A percentile compares a stretch with the other conserved stretches of the same genome.
These are phyloP conservation scores for Cantharis nigra DNA, from an alignment of 2,888 invertebrate genomes.

Conservation along the genomic window DNA sequence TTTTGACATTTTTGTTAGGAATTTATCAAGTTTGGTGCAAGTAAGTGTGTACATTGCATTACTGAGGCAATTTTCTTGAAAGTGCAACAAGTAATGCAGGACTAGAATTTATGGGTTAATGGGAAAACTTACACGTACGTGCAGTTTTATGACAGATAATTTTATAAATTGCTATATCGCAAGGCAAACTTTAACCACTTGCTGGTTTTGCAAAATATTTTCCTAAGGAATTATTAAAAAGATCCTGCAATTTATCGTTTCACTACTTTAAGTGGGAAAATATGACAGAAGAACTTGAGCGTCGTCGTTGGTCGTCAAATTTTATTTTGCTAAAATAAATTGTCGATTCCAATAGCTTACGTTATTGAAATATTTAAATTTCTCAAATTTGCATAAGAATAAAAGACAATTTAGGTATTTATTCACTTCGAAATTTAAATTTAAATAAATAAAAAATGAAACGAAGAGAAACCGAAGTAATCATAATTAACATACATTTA, in stretches of 20 bases:
- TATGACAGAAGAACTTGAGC: not conserved
- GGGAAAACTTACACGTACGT: not conserved
- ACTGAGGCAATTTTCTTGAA: not conserved
- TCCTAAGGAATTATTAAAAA: not conserved
- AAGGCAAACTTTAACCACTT: not conserved
- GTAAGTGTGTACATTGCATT: not conserved
- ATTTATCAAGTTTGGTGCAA: not conserved
- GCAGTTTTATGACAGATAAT: not conserved
- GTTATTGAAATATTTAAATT: not conserved
- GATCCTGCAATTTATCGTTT: not conserved
- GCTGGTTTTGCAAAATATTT: not conserved
- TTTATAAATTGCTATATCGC: not conserved
- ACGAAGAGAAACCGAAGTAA: not conserved
- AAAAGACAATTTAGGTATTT: not conserved
- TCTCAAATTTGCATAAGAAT: not conserved
- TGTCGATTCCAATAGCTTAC: not conserved
- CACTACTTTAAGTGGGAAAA: not conserved
- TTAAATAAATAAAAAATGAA: not conserved
- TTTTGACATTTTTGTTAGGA: not conserved
- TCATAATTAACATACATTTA: not conserved
- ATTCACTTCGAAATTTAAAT: not conserved
- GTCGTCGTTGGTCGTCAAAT: not conserved
- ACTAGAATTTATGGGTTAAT: not conserved
- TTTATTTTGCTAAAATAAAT: not conserved
- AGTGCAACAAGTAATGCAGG: not conserved